Evolutionary conservation across 2,797 vertebrate genomes (phyloP), one percentile per base, ranked within the genome.

Genomic region (Mycteria americana): DNA sequence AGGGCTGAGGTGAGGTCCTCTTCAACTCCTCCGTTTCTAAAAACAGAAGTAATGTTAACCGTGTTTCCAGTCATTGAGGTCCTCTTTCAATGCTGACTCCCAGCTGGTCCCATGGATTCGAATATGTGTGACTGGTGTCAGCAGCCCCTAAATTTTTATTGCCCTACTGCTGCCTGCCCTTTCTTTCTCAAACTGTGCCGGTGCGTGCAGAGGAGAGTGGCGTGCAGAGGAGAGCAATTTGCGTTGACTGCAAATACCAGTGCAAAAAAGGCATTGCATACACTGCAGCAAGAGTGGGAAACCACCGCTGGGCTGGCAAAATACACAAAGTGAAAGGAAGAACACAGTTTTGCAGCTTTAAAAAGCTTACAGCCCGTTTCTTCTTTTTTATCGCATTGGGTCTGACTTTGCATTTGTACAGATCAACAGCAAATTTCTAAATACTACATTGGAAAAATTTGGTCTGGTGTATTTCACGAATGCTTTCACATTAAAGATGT

Each of bases 301-400:
- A 41, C 2, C 5, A 18, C 9, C 1, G 0, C 1, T 15, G 9
- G 21, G 4, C 8, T 62, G 33, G 19, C 8, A 84, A 87, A 72
- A 76, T 18, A 23, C 18, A 41, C 28, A 63, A 70, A 69, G 14
- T 25, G 2, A 31, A 69, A 85, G 35, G 28, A 76, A 83, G 31
- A 87, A 43, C 4, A 21, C 0, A 1, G 15, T 8, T 88, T 24
- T 85, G 7, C 24, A 75, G 12, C 21, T 56, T 45, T 72, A 30
- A 51, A 65, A 70, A 22, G 2, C 41, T 80, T 65, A 18, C 4
- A 75, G 3, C 1, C 46, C 2, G 0, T 72, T 76, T 81, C 30
- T 6, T 46, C 3, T 54, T 73, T 73, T 87, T 59, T 46, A 41
- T 63, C 3, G 3, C 5, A 2, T 13, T 27, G 33, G 8, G 6